A percentile compares a stretch with the other conserved stretches of the same genome.
These are phyloP conservation scores for Oxycera nigricornis DNA, from an alignment of 2,888 invertebrate species.

Conservation along the genomic window DNA sequence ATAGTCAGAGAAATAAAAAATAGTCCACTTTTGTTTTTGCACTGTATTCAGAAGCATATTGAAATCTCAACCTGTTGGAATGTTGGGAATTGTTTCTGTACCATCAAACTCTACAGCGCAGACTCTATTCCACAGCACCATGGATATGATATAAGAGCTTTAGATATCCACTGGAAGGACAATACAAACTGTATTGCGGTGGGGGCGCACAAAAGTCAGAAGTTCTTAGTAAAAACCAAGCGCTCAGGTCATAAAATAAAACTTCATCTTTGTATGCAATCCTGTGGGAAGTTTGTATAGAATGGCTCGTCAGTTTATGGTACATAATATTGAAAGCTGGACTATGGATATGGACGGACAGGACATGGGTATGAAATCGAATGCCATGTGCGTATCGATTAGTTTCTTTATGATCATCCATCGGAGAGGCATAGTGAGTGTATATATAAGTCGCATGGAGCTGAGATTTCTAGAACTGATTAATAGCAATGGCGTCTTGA, in stretches of 20 bases:
- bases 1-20: too few relatives aligned
- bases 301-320: constrained; percentile 37
- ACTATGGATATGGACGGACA: neutral
- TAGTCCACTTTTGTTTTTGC: too few relatives aligned
- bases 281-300: constrained; percentile 16
- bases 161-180: neutral
- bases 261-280: constrained; percentile 4
- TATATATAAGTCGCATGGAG: constrained; percentile 16
- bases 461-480: constrained; percentile 35
- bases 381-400: constrained; percentile 28
- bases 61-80: neutral
- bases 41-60: too few relatives aligned
- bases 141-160: constrained; percentile 9
- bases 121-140: neutral
- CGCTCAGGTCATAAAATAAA: constrained; percentile 10
- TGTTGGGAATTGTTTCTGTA: too few relatives aligned
- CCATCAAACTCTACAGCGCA: neutral
- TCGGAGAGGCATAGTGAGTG: too few relatives aligned
- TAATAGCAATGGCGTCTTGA: constrained; percentile 34
- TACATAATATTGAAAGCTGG: constrained; percentile 31
- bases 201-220: neutral
- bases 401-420: constrained; percentile 17
- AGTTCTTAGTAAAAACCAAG: neutral
- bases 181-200: neutral
- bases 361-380: neutral